Base-by-base conservation (phyloP, 2,797 vertebrate genomes). In the Euthynnus affinis region DNA sequence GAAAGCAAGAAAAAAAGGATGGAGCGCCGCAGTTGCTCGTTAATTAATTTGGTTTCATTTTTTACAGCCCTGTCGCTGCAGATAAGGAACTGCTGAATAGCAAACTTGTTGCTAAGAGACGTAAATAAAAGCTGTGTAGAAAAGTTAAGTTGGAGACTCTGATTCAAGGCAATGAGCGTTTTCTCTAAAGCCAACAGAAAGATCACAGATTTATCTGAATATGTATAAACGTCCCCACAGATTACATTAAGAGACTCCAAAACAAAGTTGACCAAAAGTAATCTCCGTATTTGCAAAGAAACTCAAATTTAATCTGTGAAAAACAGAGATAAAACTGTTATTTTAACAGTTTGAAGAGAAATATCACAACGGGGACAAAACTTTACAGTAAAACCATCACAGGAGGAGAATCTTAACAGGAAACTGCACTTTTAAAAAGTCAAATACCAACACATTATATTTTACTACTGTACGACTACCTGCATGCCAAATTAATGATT, bases 21-120 rank as follows among this genome's bases (percentile, higher is more conserved):
- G 27, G 58, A 75, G 27, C 20, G 2, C 59, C 2, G 61, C 40
- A 15, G 57, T 63, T 18, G 18, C 13, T 15, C 2, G 0, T 42
- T 83, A 56, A 82, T 79, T 71, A 37, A 78, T 86, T 62, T 62
- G 29, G 44, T 62, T 63, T 65, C 0, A 62, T 72, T 74, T 72
- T 74, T 71, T 29, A 68, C 58, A 32, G 44, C 37, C 37, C 29
- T 6, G 15, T 23, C 66, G 64, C 58, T 18, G 46, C 52, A 51
- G 61, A 80, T 25, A 6, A 9, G 12, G 3, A 76, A 10, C 27
- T 10, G 59, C 22, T 44, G 37, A 34, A 15, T 17, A 44, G 52
- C 22, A 29, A 29, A 61, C 61, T 42, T 78, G 80, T 78, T 81
- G 88, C 80, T 82, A 55, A 37, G 63, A 67, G 61, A 74, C n/a